Evolutionary conservation across 2,797 vertebrate species (phyloP).

Genomic region (Sebastes diploproa): DNA sequence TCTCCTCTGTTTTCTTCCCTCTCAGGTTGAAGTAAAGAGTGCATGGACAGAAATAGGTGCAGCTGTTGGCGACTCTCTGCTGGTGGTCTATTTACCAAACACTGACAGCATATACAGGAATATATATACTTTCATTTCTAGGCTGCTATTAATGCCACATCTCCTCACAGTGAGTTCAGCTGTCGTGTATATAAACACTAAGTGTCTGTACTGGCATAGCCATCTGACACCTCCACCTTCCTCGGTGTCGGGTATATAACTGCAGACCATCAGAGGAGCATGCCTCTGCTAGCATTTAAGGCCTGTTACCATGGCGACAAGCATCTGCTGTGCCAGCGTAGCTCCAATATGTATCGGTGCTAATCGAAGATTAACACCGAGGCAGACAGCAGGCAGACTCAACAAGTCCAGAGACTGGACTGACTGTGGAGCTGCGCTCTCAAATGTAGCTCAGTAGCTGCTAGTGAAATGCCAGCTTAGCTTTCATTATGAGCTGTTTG

Average conservation of each 20-base stretch:
- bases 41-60: conserved; percentile 13
- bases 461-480: conserved; percentile 6
- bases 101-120: not conserved
- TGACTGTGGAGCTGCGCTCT: conserved; percentile 1
- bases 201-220: conserved; percentile 40
- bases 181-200: conserved; percentile 45
- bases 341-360: conserved; percentile 27
- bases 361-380: conserved; percentile 46
- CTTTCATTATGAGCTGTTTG: conserved; percentile 27
- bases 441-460: not conserved
- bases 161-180: conserved; percentile 29
- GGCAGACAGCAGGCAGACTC: conserved; percentile 31
- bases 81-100: not conserved
- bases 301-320: conserved; percentile 60
- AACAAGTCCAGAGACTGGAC: conserved; percentile 36
- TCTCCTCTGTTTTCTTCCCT: conserved; percentile 19
- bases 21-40: conserved; percentile 36
- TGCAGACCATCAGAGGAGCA: conserved; percentile 37
- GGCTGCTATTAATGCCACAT: conserved; percentile 10
- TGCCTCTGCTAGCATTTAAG: conserved; percentile 28
- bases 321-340: conserved; percentile 17
- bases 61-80: conserved; percentile 18
- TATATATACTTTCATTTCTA: not conserved
- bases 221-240: conserved; percentile 69
- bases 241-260: conserved; percentile 38